phyloP scores from a whole-genome alignment of 2,888 invertebrate species.

The Apamea crenata region DNA sequence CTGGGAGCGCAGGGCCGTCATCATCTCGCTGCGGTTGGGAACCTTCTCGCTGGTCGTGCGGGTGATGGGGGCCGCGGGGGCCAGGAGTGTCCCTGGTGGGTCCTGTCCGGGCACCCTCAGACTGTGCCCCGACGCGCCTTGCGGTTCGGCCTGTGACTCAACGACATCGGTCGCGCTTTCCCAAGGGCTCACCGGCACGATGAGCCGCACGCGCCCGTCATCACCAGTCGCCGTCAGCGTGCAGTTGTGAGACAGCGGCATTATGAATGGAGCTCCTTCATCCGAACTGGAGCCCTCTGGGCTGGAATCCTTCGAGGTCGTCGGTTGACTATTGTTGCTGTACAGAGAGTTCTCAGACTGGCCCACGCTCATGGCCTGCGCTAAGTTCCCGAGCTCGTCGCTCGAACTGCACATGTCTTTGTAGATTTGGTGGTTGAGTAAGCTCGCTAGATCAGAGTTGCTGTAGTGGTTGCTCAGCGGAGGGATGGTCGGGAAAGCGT shows the following conservation, averaged over 20 bases:
- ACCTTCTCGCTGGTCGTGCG: conserved; percentile 96
- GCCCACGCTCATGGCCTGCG: conserved; percentile 83
- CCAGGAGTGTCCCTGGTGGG: conserved; percentile 76
- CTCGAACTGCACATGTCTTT: conserved; percentile 74
- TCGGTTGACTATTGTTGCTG: conserved; percentile 83
- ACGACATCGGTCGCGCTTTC: conserved; percentile 80
- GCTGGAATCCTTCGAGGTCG: conserved; percentile 87
- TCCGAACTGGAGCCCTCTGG: conserved; percentile 83
- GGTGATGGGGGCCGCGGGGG: conserved; percentile 92
- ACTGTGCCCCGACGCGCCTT: conserved; percentile 84
- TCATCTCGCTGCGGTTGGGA: conserved; percentile 95
- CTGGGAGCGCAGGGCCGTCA: conserved; percentile 95
- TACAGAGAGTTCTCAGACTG: conserved; percentile 82
- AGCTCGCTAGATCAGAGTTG: conserved; percentile 78
- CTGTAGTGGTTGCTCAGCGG: conserved; percentile 82
- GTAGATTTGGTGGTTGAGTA: conserved; percentile 76
- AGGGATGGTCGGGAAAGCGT: conserved; percentile 86
- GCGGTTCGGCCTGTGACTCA: conserved; percentile 74
- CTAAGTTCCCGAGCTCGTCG: conserved; percentile 73
- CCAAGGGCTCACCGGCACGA: conserved; percentile 91
- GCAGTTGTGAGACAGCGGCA: conserved; percentile 92
- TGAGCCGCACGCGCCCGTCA: conserved; percentile 91
- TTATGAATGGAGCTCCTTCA: conserved; percentile 91
- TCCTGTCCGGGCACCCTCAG: conserved; percentile 88
- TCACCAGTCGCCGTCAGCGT: conserved; percentile 91